Percentiles rank a stretch among this genome's conserved stretches.
phyloP scores from a whole-genome alignment of 2,113 vertebrate species.

The Prionailurus bengalensis region DNA sequence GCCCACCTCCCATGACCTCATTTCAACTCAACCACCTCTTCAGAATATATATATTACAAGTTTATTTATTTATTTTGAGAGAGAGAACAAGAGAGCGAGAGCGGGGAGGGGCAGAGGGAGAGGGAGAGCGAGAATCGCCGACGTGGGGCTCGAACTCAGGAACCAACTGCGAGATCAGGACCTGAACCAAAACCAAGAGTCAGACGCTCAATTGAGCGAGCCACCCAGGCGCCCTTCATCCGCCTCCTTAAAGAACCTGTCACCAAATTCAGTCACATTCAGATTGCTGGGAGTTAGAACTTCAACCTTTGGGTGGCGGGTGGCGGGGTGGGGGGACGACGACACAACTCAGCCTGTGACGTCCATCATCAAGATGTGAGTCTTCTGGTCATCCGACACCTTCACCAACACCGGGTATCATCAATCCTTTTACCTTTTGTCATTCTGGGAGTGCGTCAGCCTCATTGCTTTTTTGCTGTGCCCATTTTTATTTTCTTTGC shows the following conservation, averaged over 20 bases:
- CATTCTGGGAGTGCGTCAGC: not conserved
- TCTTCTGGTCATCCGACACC: not conserved
- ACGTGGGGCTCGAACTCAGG: no score
- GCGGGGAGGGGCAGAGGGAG: no score
- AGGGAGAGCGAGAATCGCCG: no score
- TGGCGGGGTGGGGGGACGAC: accelerated
- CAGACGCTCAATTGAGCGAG: no score
- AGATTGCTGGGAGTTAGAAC: not conserved
- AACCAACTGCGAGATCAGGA: no score
- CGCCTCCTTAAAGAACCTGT: not conserved
- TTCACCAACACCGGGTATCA: not conserved
- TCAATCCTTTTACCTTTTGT: not conserved
- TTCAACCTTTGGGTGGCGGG: not conserved
- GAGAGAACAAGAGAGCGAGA: no score
- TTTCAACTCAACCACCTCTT: not conserved
- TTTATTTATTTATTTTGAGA: no score
- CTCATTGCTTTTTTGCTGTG: not conserved
- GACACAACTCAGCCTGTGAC: no score
- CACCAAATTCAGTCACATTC: not conserved
- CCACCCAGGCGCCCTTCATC: no score
- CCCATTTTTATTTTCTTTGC: not conserved
- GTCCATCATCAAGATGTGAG: not conserved
- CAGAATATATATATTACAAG: not conserved
- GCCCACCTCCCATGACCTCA: not conserved
- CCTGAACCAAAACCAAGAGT: no score